Conservation (phyloP, 2,113 vertebrate species). For the Varanus salvator region DNA sequence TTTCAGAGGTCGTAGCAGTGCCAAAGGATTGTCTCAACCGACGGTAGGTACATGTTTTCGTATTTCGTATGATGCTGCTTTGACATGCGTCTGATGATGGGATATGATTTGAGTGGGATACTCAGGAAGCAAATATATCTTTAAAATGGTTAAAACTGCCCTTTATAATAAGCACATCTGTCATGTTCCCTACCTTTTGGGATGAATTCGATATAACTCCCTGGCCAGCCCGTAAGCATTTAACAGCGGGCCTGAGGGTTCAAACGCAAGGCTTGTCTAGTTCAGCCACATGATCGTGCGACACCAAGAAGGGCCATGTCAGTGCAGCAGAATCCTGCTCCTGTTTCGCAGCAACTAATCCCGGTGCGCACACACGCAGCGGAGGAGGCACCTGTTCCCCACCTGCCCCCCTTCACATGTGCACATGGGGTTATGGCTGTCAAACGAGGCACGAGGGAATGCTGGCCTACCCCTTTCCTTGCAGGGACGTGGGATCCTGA, state of each 20-base stretch:
- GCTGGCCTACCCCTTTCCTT: too few relatives aligned
- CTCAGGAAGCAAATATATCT: background rate
- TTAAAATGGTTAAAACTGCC: background rate
- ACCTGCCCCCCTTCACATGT: background rate
- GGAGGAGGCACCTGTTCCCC: background rate
- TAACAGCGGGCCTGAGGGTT: too few relatives aligned
- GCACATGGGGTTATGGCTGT: background rate
- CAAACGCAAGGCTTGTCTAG: too few relatives aligned
- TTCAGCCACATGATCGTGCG: too few relatives aligned
- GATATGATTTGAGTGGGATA: background rate
- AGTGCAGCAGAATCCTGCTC: too few relatives aligned
- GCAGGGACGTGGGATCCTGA: too few relatives aligned
- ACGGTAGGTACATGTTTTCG: conserved; percentile 82
- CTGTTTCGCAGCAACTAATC: too few relatives aligned
- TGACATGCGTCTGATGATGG: background rate
- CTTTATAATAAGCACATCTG: background rate
- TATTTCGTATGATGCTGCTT: background rate
- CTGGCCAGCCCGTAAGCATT: background rate
- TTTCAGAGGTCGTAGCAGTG: conserved; percentile 95
- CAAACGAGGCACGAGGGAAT: too few relatives aligned
- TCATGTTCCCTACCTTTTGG: background rate
- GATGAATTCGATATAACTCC: background rate
- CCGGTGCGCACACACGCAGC: background rate
- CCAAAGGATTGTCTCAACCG: conserved; percentile 88
- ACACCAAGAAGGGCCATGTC: too few relatives aligned